Conservation (phyloP, 1,140 invertebrate species). For the Oedothorax gibbosus region DNA sequence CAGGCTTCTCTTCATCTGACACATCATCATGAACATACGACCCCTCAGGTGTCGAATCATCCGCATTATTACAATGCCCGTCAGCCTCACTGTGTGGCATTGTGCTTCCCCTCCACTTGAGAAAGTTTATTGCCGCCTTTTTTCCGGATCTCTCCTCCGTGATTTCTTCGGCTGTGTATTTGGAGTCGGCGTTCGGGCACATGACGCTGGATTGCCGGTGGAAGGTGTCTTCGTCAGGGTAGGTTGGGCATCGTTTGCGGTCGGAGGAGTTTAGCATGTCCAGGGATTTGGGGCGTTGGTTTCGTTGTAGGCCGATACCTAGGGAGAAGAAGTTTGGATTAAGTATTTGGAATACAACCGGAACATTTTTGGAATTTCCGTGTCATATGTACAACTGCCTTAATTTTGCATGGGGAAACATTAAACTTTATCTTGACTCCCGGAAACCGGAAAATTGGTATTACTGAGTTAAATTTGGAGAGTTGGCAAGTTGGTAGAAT, state of each 20-base stretch:
- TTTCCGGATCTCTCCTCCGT: background rate
- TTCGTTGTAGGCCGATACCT: conserved; percentile 28
- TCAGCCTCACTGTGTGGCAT: conserved; percentile 37
- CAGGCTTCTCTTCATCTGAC: conserved; percentile 41
- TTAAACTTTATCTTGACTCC: too few relatives aligned
- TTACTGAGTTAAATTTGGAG: too few relatives aligned
- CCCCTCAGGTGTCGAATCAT: background rate
- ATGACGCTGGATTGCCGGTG: conserved; percentile 54
- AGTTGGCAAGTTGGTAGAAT: too few relatives aligned
- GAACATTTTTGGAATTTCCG: background rate
- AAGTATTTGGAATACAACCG: background rate
- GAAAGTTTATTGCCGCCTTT: conserved; percentile 37
- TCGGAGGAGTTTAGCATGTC: conserved; percentile 52
- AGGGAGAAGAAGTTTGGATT: background rate
- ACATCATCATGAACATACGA: background rate
- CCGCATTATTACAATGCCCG: background rate
- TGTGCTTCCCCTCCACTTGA: conserved; percentile 58
- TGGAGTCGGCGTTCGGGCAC: conserved; percentile 31
- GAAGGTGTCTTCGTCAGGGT: conserved; percentile 39
- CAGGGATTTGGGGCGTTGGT: conserved; percentile 53
- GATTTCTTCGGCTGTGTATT: conserved; percentile 24
- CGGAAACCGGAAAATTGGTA: too few relatives aligned
- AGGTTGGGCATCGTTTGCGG: conserved; percentile 37
- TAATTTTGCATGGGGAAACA: too few relatives aligned
- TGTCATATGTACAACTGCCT: too few relatives aligned